These are phyloP conservation scores for Pangasius macronema DNA, from an alignment of 2,797 vertebrate genomes.

Conservation along the genomic window DNA sequence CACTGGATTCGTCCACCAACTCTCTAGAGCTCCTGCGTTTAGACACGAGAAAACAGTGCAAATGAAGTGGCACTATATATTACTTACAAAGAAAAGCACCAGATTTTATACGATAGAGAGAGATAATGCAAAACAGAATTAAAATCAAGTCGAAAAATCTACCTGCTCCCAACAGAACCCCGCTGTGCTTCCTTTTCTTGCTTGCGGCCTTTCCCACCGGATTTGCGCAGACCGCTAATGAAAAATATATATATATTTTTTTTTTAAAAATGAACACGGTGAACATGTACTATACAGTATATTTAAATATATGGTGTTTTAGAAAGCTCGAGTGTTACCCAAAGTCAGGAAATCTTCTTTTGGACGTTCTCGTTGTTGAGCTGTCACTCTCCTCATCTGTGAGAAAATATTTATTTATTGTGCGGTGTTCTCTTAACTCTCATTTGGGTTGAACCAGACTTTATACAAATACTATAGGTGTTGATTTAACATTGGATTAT, in stretches of 20 bases:
- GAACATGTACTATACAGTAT: not conserved
- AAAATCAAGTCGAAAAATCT: not conserved
- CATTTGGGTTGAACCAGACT: not conserved
- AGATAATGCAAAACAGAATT: not conserved
- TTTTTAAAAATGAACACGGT: not conserved
- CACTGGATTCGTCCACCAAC: slow-evolving; percentile 73
- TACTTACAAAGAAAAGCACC: not conserved
- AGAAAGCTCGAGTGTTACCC: slow-evolving; percentile 69
- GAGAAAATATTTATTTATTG: slow-evolving; percentile 21
- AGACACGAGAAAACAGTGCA: not conserved
- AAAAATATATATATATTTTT: not conserved
- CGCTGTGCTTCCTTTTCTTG: slow-evolving; percentile 76
- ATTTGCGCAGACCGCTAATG: slow-evolving; percentile 85
- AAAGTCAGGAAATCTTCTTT: slow-evolving; percentile 87
- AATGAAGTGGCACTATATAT: not conserved
- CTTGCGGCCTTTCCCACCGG: slow-evolving; percentile 83
- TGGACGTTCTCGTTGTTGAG: slow-evolving; percentile 74
- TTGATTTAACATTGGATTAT: not conserved
- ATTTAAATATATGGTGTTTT: not conserved
- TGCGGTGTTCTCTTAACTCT: not conserved
- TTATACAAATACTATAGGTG: not conserved
- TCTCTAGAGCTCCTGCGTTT: slow-evolving; percentile 78
- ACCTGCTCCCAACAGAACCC: slow-evolving; percentile 81
- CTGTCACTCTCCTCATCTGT: slow-evolving; percentile 74
- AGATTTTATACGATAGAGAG: not conserved